Base-by-base conservation (phyloP, 2,797 vertebrate species). In the Gadopsis bispinosus region DNA sequence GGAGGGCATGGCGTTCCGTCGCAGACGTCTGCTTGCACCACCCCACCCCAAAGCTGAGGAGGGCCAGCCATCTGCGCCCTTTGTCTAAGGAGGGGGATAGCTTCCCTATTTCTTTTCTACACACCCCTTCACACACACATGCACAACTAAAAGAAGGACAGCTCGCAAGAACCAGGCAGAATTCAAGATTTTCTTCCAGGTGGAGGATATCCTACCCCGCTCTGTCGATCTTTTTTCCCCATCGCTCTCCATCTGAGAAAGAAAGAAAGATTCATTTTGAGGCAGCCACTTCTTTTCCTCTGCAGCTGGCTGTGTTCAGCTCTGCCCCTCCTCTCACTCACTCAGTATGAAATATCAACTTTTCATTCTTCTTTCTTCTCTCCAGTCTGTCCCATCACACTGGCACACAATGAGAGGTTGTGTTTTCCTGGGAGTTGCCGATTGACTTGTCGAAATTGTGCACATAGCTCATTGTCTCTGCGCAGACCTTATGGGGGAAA, bases 61-160 rank as follows among this genome's bases (percentile, higher is more conserved):
- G 87, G 88, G 81, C 86, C 86, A 78, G 91, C 94, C 95, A 96
- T 95, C 95, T 96, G 95, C 89, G 90, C 87, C 91, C 90, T 94
- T 95, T 96, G 94, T 96, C 89, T 94, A 60, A 75, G 85, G 64
- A 81, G 90, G 83, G 88, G 81, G 87, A 66, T 53, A 70, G 83
- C 68, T 70, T 85, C 83, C 73, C 83, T 53, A 20, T 73, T 89
- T 88, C 75, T 87, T 90, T 86, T 87, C 81, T 77, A 59, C 81
- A 83, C 75, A 73, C 80, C 73, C 86, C 79, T 69, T 61, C 79
- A 79, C 83, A 70, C 68, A 81, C 50, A 77, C 74, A 80, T 20
- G 69, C 78, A 85, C 80, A 72, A 73, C 31, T n/a, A 72, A 54
- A 69, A 74, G 64, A 63, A 77, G 33, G 65, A 68, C 56, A 79